Base-by-base conservation (phyloP, 2,888 invertebrate species). In the Drosophila paramelanica region DNA sequence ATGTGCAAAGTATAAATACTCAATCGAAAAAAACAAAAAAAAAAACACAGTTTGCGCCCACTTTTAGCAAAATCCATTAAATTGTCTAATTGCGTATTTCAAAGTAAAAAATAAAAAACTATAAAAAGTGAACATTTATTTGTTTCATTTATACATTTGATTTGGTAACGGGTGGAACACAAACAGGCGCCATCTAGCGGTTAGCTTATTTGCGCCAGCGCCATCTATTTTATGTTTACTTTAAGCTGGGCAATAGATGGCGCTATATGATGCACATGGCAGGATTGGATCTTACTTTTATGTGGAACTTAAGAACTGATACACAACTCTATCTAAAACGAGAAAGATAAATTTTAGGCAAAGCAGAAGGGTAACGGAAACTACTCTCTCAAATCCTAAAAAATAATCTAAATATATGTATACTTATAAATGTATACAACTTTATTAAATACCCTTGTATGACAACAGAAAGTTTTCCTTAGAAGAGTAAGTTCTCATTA, bases 1-100 rank as follows among this genome's bases (percentile, higher is more conserved):
- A 71, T 67, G 61, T 73, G 70, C 79, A 84, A 68, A 64, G 17
- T 65, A 69, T 62, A 59, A 59, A 74, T 78, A 77, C 60, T 77
- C 73, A 69, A 46, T 39, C 10, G n/a, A 43, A 56, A 36, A n/a
- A 33, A 51, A 60, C 39, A 50, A 66, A 53, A 41, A 27, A 38
- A 27, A 38, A 47, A 56, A 47, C 38, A 70, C 59, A 47, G 60
- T 74, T 74, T 75, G 66, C 71, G 71, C 67, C 55, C 55, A 72
- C 39, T 77, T 73, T 73, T 77, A 76, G 77, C 69, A 61, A 75
- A 77, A 67, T 74, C 41, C 59, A 74, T 74, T 77, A 47, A 77
- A 74, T 77, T 77, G 77, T 77, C 77, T 70, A 73, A 60, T 62
- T 77, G 70, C 77, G 74, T 77, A 77, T 51, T 70, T 74, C 47